Evolutionary conservation across 2,113 vertebrate genomes (phyloP).

Genomic region (Laticauda colubrina): DNA sequence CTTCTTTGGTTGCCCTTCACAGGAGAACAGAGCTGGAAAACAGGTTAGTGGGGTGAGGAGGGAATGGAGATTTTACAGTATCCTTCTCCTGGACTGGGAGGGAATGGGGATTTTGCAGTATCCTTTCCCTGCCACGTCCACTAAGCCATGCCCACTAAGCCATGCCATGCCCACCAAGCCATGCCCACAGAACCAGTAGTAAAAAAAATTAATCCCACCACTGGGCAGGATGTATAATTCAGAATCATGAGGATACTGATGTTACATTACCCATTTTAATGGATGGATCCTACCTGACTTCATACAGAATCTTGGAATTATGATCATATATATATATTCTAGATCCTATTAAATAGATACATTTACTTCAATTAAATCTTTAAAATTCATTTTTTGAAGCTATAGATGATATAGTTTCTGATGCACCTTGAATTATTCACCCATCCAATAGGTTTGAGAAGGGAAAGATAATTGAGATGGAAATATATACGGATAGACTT

Average conservation of each 20-base stretch:
- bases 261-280: background rate
- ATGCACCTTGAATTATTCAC: background rate
- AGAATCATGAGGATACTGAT: background rate
- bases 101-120: no score
- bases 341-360: conserved; percentile 26
- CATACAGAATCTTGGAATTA: conserved; percentile 31
- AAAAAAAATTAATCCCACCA: no score
- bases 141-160: no score
- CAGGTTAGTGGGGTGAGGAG: no score
- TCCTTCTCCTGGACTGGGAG: no score
- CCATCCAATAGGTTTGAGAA: background rate
- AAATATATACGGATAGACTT: background rate
- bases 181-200: no score
- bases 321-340: conserved; percentile 44
- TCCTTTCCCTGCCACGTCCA: no score
- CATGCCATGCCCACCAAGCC: no score
- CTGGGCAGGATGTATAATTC: background rate
- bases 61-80: no score
- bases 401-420: conserved; percentile 1
- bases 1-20: no score
- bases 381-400: conserved; percentile 39
- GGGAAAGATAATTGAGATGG: background rate
- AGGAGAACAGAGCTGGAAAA: no score
- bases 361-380: conserved; percentile 15
- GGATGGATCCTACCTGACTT: background rate